phyloP scores from a whole-genome alignment of 2,888 invertebrate genomes.

The Leptinotarsa tumamoca region DNA sequence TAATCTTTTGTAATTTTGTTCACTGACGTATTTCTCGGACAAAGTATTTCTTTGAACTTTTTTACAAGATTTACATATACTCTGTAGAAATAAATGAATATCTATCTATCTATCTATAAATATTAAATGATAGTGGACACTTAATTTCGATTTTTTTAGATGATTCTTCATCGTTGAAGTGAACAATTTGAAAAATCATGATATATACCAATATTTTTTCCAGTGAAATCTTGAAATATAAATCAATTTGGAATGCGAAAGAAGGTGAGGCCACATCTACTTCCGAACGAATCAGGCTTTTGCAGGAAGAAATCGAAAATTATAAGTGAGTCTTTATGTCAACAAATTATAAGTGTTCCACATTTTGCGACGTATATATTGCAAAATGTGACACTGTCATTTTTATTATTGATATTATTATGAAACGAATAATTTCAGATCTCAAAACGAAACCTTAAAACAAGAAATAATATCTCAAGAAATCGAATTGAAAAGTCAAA shows the following conservation, averaged over 20 bases:
- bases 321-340: slow-evolving; percentile 73
- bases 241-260: slow-evolving; percentile 82
- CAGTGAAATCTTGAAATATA: slow-evolving; percentile 82
- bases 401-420: too few species aligned
- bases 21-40: too few species aligned
- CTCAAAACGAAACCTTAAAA: slow-evolving; percentile 74
- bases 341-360: too few species aligned
- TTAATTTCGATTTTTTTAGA: too few species aligned
- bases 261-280: slow-evolving; percentile 86
- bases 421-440: slow-evolving; percentile 58
- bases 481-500: slow-evolving; percentile 76
- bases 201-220: slow-evolving; percentile 45
- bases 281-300: slow-evolving; percentile 80
- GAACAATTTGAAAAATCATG: too few species aligned
- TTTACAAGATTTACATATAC: too few species aligned
- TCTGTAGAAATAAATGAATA: too few species aligned
- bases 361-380: not conserved
- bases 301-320: slow-evolving; percentile 84
- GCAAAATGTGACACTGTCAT: not conserved
- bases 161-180: too few species aligned
- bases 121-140: too few species aligned
- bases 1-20: too few species aligned
- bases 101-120: too few species aligned
- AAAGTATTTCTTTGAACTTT: too few species aligned
- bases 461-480: slow-evolving; percentile 90